Evolutionary conservation across 2,797 vertebrate species (phyloP).

Genomic region (Denticeps clupeoides): DNA sequence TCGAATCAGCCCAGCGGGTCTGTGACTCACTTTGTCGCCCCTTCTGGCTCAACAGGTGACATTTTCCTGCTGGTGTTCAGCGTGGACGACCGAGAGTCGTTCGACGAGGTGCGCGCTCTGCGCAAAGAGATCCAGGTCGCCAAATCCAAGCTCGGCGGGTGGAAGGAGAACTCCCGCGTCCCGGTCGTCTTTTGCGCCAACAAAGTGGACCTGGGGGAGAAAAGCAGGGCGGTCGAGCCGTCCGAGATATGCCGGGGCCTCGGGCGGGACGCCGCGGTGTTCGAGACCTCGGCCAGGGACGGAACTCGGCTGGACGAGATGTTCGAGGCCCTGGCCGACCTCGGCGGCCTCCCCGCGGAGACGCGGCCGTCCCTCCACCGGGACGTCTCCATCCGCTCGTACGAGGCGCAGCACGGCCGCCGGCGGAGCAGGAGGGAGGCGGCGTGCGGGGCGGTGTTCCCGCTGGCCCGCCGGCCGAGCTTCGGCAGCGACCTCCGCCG

Average conservation of each 20-base stretch:
- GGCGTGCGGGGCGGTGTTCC: slow-evolving; percentile 53
- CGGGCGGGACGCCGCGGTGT: slow-evolving; percentile 36
- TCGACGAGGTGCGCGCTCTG: slow-evolving; percentile 42
- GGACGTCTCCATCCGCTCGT: slow-evolving; percentile 46
- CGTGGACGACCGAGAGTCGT: slow-evolving; percentile 49
- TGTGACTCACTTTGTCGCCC: too few species aligned
- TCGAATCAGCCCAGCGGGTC: too few species aligned
- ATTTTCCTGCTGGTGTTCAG: slow-evolving; percentile 62
- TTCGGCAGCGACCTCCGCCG: slow-evolving; percentile 55
- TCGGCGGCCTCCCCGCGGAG: slow-evolving; percentile 53
- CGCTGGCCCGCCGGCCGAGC: slow-evolving; percentile 54
- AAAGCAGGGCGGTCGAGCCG: slow-evolving; percentile 30
- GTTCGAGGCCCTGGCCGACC: slow-evolving; percentile 45
- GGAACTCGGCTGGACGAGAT: slow-evolving; percentile 41
- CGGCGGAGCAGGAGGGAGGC: slow-evolving; percentile 34
- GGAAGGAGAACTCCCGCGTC: slow-evolving; percentile 32
- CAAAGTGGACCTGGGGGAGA: slow-evolving; percentile 44
- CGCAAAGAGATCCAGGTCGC: slow-evolving; percentile 48
- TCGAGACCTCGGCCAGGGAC: slow-evolving; percentile 58
- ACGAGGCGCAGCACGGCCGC: slow-evolving; percentile 40
- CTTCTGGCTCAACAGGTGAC: slow-evolving; percentile 53
- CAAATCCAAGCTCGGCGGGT: slow-evolving; percentile 47
- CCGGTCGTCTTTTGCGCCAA: slow-evolving; percentile 55
- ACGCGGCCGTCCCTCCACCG: slow-evolving; percentile 49
- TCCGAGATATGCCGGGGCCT: slow-evolving; percentile 33